A percentile compares a stretch with the other conserved stretches of the same genome.
phyloP scores from a whole-genome alignment of 2,113 vertebrate species.

The Eudyptes chrysolophus region DNA sequence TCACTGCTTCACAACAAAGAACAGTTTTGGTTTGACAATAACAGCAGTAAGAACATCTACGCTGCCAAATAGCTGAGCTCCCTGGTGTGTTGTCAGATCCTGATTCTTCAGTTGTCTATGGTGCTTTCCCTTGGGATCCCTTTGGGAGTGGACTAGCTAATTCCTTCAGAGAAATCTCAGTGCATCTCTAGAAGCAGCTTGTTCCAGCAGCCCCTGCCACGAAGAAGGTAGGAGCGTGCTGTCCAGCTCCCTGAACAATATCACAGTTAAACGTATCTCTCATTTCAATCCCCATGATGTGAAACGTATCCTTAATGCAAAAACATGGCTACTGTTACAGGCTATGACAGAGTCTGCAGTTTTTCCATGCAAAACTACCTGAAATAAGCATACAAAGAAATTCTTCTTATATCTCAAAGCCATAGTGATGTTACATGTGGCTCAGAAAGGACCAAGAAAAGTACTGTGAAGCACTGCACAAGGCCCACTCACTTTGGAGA shows the following conservation, averaged over 20 bases:
- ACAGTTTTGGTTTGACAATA: slow-evolving; percentile 27
- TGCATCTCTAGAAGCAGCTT: neutral
- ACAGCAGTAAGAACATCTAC: neutral
- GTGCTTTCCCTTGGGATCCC: neutral
- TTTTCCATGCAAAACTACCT: neutral
- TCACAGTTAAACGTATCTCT: neutral
- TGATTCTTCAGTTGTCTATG: neutral
- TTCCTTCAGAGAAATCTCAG: neutral
- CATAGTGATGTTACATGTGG: neutral
- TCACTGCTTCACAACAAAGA: slow-evolving; percentile 13
- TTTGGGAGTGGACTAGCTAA: neutral
- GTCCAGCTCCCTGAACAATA: neutral
- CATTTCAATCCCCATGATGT: neutral
- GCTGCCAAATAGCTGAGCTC: neutral
- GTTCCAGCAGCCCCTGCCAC: neutral
- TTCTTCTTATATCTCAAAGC: neutral
- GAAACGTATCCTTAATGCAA: neutral
- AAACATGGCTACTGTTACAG: neutral
- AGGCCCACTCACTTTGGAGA: neutral
- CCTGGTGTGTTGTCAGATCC: neutral
- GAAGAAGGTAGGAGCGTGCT: neutral
- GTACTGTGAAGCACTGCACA: neutral
- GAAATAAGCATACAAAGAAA: neutral
- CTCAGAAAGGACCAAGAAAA: neutral
- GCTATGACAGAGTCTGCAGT: neutral